Evolutionary conservation across 2,113 vertebrate species (phyloP).

Genomic region (Brachypodius melanocephalos): DNA sequence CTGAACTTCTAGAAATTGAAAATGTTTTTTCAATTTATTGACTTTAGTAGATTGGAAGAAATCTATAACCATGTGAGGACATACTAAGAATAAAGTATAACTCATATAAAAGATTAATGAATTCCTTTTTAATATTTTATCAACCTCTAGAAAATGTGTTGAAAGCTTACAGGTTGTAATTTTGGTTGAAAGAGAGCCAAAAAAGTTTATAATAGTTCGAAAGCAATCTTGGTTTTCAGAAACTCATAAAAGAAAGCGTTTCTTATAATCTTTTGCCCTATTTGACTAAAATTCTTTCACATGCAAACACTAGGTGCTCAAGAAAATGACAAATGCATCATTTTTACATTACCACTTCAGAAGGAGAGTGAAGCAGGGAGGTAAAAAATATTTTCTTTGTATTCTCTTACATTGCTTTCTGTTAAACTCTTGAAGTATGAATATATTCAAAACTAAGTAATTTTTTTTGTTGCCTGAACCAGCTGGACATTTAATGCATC

Average conservation of each 20-base stretch:
- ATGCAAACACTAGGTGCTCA: background rate
- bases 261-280: background rate
- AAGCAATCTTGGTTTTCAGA: background rate
- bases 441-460: background rate
- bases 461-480: background rate
- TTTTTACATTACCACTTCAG: background rate
- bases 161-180: background rate
- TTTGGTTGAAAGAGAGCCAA: background rate
- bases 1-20: background rate
- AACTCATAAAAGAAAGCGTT: background rate
- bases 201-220: background rate
- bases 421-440: background rate
- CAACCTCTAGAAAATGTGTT: background rate
- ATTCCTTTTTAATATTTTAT: constrained; percentile 11
- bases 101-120: background rate
- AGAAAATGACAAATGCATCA: background rate
- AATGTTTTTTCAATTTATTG: background rate
- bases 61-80: background rate
- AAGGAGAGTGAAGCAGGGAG: background rate
- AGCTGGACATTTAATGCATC: background rate
- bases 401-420: background rate
- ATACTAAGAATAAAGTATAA: background rate
- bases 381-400: background rate
- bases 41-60: background rate
- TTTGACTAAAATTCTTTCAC: background rate